A percentile compares a stretch with the other conserved stretches of the same genome.
Evolutionary conservation across 2,888 invertebrate genomes (phyloP).

Genomic region (Metellina segmentata): DNA sequence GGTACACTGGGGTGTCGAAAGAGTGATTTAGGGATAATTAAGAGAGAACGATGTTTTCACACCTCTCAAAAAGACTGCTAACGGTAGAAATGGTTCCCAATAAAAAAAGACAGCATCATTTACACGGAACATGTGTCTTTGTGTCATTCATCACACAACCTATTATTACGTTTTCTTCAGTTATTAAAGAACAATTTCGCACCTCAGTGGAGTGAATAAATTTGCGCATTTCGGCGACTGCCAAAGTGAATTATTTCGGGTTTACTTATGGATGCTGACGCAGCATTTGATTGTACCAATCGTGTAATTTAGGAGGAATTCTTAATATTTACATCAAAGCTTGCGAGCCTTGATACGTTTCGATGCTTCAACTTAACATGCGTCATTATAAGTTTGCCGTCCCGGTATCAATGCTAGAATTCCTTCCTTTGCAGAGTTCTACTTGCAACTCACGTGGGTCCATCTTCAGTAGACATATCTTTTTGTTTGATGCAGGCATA

Average conservation of each 20-base stretch:
- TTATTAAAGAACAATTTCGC: constrained; percentile 73
- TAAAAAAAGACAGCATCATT: constrained; percentile 65
- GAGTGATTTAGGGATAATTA: constrained; percentile 74
- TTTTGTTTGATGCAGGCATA: no score
- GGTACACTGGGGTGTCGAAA: constrained; percentile 63
- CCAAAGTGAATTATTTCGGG: constrained; percentile 61
- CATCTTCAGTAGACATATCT: neutral
- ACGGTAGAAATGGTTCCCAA: constrained; percentile 48
- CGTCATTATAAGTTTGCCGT: neutral
- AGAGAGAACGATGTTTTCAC: constrained; percentile 67
- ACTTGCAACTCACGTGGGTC: neutral
- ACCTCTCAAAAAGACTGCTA: constrained; percentile 54
- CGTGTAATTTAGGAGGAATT: constrained; percentile 55
- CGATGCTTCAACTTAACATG: neutral
- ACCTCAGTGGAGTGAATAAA: constrained; percentile 66
- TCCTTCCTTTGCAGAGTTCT: neutral
- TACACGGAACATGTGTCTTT: constrained; percentile 61
- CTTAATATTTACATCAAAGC: constrained; percentile 44
- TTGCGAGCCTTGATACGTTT: constrained; percentile 22
- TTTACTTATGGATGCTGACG: constrained; percentile 39
- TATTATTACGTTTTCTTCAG: constrained; percentile 72
- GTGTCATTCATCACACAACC: constrained; percentile 73
- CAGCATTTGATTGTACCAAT: constrained; percentile 14
- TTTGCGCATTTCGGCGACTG: constrained; percentile 47
- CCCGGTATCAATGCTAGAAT: neutral